Evolutionary conservation across 1,140 invertebrate species (phyloP).

Genomic region (Habropoda laboriosa): DNA sequence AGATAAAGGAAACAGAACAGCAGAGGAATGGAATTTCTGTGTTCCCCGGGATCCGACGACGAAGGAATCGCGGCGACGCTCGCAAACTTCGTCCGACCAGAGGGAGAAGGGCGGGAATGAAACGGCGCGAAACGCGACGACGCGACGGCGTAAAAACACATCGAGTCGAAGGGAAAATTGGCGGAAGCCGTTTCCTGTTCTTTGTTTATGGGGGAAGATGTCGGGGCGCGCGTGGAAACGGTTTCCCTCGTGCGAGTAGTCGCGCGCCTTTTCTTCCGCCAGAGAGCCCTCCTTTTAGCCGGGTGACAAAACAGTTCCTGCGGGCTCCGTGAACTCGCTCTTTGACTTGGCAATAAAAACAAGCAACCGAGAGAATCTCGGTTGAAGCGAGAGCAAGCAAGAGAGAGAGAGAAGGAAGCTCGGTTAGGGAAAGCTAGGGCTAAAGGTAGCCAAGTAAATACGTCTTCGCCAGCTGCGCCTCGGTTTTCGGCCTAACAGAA

Average conservation of each 20-base stretch:
- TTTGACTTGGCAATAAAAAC: slow-evolving; percentile 68
- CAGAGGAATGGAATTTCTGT: background rate
- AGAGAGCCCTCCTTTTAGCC: slow-evolving; percentile 25
- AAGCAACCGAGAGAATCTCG: slow-evolving; percentile 10
- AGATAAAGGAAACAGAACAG: background rate
- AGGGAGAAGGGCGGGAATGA: background rate
- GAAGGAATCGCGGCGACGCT: background rate
- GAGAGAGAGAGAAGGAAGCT: background rate
- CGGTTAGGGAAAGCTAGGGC: background rate
- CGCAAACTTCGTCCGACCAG: background rate
- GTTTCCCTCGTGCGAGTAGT: background rate
- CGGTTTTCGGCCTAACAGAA: slow-evolving; percentile 15
- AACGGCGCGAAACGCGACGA: background rate
- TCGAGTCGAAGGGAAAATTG: slow-evolving; percentile 1
- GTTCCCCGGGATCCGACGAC: background rate
- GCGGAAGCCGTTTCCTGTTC: slow-evolving; percentile 6
- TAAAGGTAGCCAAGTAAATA: slow-evolving; percentile 32
- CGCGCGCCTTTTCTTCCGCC: slow-evolving; percentile 24
- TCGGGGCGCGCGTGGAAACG: slow-evolving; percentile 1
- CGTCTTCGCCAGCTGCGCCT: slow-evolving; percentile 61
- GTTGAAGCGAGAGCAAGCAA: background rate
- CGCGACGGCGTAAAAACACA: slow-evolving; percentile 19
- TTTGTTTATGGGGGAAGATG: slow-evolving; percentile 33
- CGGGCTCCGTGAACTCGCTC: slow-evolving; percentile 50
- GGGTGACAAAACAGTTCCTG: slow-evolving; percentile 53